Evolutionary conservation across 2,888 invertebrate species (phyloP).

Genomic region (Hecatera dysodea): DNA sequence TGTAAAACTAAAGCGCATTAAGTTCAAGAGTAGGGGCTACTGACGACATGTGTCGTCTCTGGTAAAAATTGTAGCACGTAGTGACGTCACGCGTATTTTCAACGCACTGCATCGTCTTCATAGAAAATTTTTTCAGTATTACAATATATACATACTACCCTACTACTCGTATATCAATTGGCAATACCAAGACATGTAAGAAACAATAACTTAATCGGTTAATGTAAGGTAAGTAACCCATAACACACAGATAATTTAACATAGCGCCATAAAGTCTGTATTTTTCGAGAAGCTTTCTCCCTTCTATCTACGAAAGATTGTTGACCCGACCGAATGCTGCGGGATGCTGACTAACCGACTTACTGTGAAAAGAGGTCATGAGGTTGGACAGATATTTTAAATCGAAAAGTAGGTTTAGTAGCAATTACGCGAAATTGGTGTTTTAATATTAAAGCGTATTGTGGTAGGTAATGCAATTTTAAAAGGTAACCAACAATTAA

Average conservation of each 20-base stretch:
- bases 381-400: slow-evolving; percentile 34
- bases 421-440: not conserved
- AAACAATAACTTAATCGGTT: not conserved
- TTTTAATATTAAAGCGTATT: not conserved
- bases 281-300: slow-evolving; percentile 46
- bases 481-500: too few species aligned
- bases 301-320: slow-evolving; percentile 49
- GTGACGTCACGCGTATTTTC: too few species aligned
- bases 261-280: slow-evolving; percentile 24
- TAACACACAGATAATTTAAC: not conserved
- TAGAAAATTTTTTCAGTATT: too few species aligned
- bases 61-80: too few species aligned
- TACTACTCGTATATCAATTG: too few species aligned
- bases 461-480: not conserved
- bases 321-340: slow-evolving; percentile 71
- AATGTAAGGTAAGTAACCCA: not conserved
- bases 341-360: slow-evolving; percentile 59
- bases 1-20: too few species aligned
- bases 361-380: slow-evolving; percentile 43
- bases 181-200: not conserved
- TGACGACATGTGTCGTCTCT: too few species aligned
- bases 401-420: not conserved
- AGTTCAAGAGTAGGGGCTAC: too few species aligned
- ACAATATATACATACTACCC: too few species aligned
- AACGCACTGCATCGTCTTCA: too few species aligned